phyloP scores from a whole-genome alignment of 1,140 invertebrate genomes.

The Lordiphosa clarofinis region DNA sequence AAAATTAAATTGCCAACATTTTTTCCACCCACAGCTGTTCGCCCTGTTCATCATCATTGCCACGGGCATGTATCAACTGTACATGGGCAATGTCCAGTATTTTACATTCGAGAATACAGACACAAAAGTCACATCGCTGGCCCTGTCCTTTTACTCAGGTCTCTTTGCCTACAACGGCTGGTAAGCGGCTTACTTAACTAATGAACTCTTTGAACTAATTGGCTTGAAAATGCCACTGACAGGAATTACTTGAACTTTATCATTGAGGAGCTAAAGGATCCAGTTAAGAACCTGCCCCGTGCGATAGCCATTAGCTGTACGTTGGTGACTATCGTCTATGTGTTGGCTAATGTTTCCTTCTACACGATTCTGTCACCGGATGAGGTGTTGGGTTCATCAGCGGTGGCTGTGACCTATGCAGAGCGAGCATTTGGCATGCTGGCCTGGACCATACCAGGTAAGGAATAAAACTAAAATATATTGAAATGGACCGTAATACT shows the following conservation, averaged over 20 bases:
- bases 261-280: slow-evolving; percentile 98
- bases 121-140: slow-evolving; percentile 92
- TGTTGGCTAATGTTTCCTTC: slow-evolving; percentile 97
- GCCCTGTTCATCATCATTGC: slow-evolving; percentile 96
- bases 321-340: slow-evolving; percentile 96
- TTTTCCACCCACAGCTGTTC: slow-evolving; percentile 81
- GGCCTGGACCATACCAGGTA: slow-evolving; percentile 95
- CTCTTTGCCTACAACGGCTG: slow-evolving; percentile 99
- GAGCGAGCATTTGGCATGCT: slow-evolving; percentile 93
- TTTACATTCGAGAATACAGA: slow-evolving; percentile 97
- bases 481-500: neutral
- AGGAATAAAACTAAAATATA: neutral
- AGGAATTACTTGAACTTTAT: slow-evolving; percentile 99
- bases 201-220: slow-evolving; percentile 51
- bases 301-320: slow-evolving; percentile 97
- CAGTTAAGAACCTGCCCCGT: slow-evolving; percentile 95
- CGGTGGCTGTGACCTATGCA: slow-evolving; percentile 99
- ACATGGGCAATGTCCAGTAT: slow-evolving; percentile 85
- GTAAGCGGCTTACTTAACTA: slow-evolving; percentile 80
- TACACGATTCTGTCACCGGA: slow-evolving; percentile 89
- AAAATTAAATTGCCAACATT: slow-evolving; percentile 8
- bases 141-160: slow-evolving; percentile 98
- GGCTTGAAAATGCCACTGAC: slow-evolving; percentile 16
- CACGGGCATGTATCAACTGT: slow-evolving; percentile 92
- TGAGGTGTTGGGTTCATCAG: slow-evolving; percentile 94